phyloP scores from a whole-genome alignment of 2,797 vertebrate genomes.

The Enteromius anoplus region DNA sequence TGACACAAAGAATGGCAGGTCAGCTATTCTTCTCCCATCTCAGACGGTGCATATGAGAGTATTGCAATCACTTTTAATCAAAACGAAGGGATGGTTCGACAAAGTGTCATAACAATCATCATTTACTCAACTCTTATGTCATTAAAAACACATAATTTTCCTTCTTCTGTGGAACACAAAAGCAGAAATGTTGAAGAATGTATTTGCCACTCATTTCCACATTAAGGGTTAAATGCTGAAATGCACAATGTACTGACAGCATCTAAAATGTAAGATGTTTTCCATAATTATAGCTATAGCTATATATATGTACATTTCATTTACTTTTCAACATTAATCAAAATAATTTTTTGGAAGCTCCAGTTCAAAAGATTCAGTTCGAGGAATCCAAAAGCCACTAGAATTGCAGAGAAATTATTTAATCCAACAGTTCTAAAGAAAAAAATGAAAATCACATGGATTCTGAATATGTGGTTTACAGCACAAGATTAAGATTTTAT shows the following conservation, averaged over 20 bases:
- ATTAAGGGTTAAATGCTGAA: background rate
- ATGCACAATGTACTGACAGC: background rate
- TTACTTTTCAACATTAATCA: background rate
- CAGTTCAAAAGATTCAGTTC: background rate
- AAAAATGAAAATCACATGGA: background rate
- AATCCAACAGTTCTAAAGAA: background rate
- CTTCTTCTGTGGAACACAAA: background rate
- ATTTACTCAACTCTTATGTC: background rate
- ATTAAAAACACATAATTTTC: background rate
- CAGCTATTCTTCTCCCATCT: background rate
- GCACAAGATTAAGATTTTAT: background rate
- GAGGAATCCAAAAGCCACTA: background rate
- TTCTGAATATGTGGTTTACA: background rate
- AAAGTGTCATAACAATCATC: background rate
- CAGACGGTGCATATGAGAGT: background rate
- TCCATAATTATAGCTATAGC: background rate
- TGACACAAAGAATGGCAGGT: background rate
- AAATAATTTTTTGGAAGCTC: background rate
- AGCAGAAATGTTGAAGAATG: background rate
- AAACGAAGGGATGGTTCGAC: background rate
- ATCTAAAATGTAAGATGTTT: background rate
- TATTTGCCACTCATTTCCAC: background rate
- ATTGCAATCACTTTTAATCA: slow-evolving; percentile 16
- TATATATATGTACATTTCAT: background rate
- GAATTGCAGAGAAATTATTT: background rate